Base-by-base conservation (phyloP, 2,888 invertebrate species). In the Tethea ocularis region DNA sequence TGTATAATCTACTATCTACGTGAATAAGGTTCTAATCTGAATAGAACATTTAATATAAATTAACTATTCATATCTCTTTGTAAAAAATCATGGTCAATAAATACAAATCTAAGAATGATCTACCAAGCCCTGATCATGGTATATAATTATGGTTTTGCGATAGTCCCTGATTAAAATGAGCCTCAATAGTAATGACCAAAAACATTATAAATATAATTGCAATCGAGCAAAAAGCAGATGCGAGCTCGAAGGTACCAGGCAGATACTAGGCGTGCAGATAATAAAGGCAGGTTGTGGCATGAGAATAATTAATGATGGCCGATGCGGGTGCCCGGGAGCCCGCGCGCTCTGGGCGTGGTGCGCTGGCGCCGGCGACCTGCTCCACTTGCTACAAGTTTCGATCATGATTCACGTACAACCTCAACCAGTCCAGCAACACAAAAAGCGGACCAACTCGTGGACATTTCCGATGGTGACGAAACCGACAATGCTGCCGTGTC, bases 311-410 rank as follows among this genome's bases (percentile, higher is more conserved):
- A 87, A 82, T 81, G 84, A 82, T 78, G 77, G 78, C 67, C 82
- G 84, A 86, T 79, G 78, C 54, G 54, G 54, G 77, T 80, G 79
- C 79, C 80, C 79, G 79, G 83, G 77, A 78, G 82, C 81, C 13
- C 75, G 74, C 72, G 77, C 76, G 72, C 73, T 61, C 75, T 71
- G 84, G 90, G 90, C 89, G 90, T 87, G 91, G 88, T 82, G 68
- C 72, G 66, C 70, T 83, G 91, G 90, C 91, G 91, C 91, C 90
- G 74, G 72, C 76, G 76, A 80, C 82, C 79, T 84, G 86, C 77
- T 83, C 75, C 69, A 77, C 80, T 79, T 75, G 70, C 64, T 75
- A 73, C 77, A 74, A 80, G 78, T 80, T 83, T 80, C 73, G 72
- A 75, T 70, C 75, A 84, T 87, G 88, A 88, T 86, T 88, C 86